Conservation (phyloP, 2,888 invertebrate species). For the Heteromurus nitidus region DNA sequence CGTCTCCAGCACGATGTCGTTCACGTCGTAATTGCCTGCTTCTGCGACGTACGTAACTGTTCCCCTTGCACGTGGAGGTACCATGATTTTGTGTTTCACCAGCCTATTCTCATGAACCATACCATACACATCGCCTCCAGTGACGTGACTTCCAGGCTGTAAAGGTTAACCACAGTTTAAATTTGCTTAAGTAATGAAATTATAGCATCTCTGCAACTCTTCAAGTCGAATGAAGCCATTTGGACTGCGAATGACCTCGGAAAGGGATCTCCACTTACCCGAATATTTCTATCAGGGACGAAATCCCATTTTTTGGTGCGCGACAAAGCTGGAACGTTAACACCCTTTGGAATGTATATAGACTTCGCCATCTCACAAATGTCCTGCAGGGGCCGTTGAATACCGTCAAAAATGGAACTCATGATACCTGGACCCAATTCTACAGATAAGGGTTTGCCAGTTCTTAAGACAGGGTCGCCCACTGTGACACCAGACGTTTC, state of each 20-base stretch:
- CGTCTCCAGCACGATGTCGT: constrained; percentile 96
- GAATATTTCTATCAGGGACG: constrained; percentile 84
- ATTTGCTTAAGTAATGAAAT: too few relatives aligned
- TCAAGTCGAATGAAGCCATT: too few relatives aligned
- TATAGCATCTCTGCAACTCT: too few relatives aligned
- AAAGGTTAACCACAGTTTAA: neutral
- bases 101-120: constrained; percentile 97
- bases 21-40: constrained; percentile 93
- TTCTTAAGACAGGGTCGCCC: constrained; percentile 98
- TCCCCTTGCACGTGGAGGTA: constrained; percentile 96
- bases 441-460: constrained; percentile 98
- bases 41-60: constrained; percentile 97
- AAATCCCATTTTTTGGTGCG: constrained; percentile 93
- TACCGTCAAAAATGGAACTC: constrained; percentile 99
- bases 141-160: constrained; percentile 92
- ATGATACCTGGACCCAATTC: constrained; percentile 99
- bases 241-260: too few relatives aligned
- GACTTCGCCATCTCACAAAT: constrained; percentile 94
- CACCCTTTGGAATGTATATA: constrained; percentile 99
- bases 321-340: constrained; percentile 94
- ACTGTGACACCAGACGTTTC: constrained; percentile 99
- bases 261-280: constrained; percentile 78
- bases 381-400: constrained; percentile 98
- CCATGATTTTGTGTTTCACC: constrained; percentile 96
- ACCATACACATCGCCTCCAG: constrained; percentile 98